These are phyloP conservation scores for Antigone vipio DNA, from an alignment of 2,113 vertebrate genomes.

Conservation along the genomic window DNA sequence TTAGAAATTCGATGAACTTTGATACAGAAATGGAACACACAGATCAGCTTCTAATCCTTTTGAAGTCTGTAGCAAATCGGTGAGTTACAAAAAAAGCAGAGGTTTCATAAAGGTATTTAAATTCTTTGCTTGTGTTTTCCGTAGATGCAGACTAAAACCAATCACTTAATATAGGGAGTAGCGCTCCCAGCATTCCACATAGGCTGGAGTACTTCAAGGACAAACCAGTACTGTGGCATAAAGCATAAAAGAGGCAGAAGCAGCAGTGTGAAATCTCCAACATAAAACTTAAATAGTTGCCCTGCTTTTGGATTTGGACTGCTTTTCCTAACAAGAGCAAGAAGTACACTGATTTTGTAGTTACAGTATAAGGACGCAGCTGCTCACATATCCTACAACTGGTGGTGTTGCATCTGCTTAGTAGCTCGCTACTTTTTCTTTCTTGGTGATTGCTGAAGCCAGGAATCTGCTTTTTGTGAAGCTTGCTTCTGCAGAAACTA, in stretches of 20 bases:
- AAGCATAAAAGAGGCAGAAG: not conserved
- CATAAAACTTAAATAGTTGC: not conserved
- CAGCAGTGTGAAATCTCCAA: not conserved
- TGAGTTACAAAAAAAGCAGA: constrained; percentile 46
- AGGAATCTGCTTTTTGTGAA: not conserved
- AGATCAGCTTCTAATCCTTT: constrained; percentile 82
- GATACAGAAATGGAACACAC: constrained; percentile 84
- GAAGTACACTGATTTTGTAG: not conserved
- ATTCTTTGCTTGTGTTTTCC: not conserved
- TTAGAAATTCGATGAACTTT: constrained; percentile 87
- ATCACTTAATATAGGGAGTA: not conserved
- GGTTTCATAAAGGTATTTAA: not conserved
- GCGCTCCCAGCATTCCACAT: not conserved
- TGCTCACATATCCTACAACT: not conserved
- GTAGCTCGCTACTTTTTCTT: not conserved
- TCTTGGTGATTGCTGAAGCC: not conserved
- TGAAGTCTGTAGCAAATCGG: constrained; percentile 91
- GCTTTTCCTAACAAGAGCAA: not conserved
- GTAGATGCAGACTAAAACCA: not conserved
- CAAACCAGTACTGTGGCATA: not conserved
- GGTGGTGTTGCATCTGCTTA: not conserved
- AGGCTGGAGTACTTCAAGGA: not conserved
- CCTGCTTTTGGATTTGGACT: not conserved
- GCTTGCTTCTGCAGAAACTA: not conserved
- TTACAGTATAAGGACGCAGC: not conserved